Evolutionary conservation across 1,140 invertebrate species (phyloP).

Genomic region (Dendrolimus kikuchii): DNA sequence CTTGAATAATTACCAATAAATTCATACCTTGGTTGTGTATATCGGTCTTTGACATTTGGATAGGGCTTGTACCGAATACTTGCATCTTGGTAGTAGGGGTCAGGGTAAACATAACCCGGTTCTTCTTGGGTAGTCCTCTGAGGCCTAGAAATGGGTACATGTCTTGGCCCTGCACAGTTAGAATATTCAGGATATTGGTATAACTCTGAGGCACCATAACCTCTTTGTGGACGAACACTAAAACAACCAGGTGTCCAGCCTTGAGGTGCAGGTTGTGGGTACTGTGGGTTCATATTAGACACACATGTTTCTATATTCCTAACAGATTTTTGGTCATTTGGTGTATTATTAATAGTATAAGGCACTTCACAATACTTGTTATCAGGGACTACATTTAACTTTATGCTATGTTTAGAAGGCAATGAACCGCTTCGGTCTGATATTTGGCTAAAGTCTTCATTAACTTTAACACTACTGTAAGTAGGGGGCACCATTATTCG

Average conservation of each 20-base stretch:
- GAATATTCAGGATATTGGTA: conserved; percentile 55
- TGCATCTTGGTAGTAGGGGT: conserved; percentile 45
- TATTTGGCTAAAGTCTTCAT: conserved; percentile 35
- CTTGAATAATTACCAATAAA: conserved; percentile 54
- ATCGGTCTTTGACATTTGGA: conserved; percentile 47
- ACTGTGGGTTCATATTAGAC: conserved; percentile 35
- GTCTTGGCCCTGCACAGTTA: conserved; percentile 37
- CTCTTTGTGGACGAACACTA: conserved; percentile 35
- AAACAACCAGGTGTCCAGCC: conserved; percentile 37
- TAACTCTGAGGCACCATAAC: conserved; percentile 44
- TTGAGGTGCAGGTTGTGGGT: conserved; percentile 32
- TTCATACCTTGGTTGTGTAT: conserved; percentile 58
- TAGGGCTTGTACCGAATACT: conserved; percentile 62
- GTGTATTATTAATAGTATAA: conserved; percentile 51
- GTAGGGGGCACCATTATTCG: conserved; percentile 60
- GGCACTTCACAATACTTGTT: conserved; percentile 66
- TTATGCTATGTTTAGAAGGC: conserved; percentile 33
- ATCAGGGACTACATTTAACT: conserved; percentile 42
- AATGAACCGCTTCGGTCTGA: conserved; percentile 20
- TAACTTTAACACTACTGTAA: conserved; percentile 42
- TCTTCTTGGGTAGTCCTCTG: conserved; percentile 40
- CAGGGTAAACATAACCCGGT: conserved; percentile 35
- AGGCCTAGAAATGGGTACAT: conserved; percentile 35
- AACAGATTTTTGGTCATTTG: conserved; percentile 50
- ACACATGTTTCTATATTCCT: conserved; percentile 43